phyloP scores from a whole-genome alignment of 2,797 vertebrate genomes.

The Somateria mollissima region DNA sequence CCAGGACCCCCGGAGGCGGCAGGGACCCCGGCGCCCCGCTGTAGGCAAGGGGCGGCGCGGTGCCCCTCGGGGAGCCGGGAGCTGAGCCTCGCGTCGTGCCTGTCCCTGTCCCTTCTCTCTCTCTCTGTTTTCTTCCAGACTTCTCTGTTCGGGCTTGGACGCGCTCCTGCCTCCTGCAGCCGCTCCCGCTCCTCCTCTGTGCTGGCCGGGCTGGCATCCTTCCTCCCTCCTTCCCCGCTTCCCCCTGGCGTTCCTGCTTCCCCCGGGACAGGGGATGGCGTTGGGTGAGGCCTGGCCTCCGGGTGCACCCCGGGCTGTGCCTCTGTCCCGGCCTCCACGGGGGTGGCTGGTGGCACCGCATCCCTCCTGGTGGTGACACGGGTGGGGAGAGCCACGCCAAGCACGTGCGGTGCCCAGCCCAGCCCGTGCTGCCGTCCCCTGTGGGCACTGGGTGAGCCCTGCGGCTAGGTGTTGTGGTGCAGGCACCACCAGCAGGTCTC shows the following conservation, averaged over 20 bases:
- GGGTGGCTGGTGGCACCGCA: not conserved
- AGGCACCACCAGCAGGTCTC: not conserved
- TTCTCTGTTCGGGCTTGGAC: conserved; percentile 9
- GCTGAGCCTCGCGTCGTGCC: not conserved
- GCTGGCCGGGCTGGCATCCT: not conserved
- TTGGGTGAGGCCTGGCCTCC: not conserved
- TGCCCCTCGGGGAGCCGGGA: not conserved
- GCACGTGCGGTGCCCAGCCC: no score
- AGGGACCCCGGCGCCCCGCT: not conserved
- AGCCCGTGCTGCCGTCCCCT: not conserved
- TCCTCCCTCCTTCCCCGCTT: not conserved
- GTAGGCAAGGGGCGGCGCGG: not conserved
- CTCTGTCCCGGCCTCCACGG: accelerated
- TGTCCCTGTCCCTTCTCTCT: conserved; percentile 12
- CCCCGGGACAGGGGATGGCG: not conserved
- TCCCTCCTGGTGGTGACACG: not conserved
- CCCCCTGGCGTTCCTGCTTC: not conserved
- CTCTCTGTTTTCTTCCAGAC: conserved; percentile 39
- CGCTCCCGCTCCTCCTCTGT: not conserved
- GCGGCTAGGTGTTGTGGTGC: not conserved
- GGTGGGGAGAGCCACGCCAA: accelerated
- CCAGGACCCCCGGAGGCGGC: not conserved
- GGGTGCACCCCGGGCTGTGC: not conserved
- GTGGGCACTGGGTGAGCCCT: not conserved
- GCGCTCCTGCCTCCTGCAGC: not conserved